These are phyloP conservation scores for Hymenochirus boettgeri DNA, from an alignment of 2,113 vertebrate species.

Conservation along the genomic window DNA sequence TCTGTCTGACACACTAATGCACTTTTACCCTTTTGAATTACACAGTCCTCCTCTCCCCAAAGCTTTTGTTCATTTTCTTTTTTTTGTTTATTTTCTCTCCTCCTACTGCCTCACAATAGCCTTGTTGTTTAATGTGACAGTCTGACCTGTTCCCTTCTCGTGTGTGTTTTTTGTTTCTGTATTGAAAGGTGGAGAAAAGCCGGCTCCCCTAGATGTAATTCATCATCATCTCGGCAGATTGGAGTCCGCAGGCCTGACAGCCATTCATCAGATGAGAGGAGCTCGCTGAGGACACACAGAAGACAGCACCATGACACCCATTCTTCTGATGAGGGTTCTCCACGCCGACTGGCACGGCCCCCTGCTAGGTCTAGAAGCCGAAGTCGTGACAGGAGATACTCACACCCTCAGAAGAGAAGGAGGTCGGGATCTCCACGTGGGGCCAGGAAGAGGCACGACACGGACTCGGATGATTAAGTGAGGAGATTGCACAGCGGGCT, in stretches of 20 bases:
- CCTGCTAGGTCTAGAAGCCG: constrained; percentile 28
- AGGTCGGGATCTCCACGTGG: constrained; percentile 47
- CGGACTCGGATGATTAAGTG: constrained; percentile 65
- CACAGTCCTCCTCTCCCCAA: background rate
- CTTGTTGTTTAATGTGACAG: background rate
- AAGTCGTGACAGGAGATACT: constrained; percentile 42
- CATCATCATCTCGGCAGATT: constrained; percentile 66
- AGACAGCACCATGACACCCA: constrained; percentile 50
- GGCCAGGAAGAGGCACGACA: constrained; percentile 66
- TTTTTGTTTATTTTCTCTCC: background rate
- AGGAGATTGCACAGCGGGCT: constrained; percentile 11
- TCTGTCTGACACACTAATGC: background rate
- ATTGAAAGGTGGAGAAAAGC: constrained; percentile 58
- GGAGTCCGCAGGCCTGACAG: constrained; percentile 65
- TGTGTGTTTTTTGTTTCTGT: no score
- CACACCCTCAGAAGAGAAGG: constrained; percentile 43
- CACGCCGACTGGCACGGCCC: constrained; percentile 16
- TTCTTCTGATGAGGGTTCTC: constrained; percentile 53
- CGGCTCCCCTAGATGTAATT: constrained; percentile 50
- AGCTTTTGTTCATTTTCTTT: background rate
- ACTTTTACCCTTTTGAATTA: constrained; percentile 7
- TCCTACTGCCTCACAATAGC: background rate
- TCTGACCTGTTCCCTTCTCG: background rate
- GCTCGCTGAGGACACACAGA: constrained; percentile 44
- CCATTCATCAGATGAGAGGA: constrained; percentile 59